These are phyloP conservation scores for Sander lucioperca DNA, from an alignment of 2,113 vertebrate species.

Conservation along the genomic window DNA sequence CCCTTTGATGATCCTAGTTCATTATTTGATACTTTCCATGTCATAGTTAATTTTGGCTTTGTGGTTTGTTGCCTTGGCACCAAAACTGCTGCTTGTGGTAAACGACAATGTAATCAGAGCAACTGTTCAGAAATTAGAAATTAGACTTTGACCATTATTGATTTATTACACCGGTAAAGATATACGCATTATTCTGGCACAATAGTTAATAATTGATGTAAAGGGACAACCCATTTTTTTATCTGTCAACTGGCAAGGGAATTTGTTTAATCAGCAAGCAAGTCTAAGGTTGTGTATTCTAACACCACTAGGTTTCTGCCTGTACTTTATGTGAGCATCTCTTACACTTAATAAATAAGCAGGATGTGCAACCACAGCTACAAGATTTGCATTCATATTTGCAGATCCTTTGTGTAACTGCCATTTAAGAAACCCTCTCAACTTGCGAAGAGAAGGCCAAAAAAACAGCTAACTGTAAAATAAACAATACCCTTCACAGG, in stretches of 20 bases:
- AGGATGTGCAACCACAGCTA: background rate
- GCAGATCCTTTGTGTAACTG: too few species aligned
- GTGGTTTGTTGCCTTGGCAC: background rate
- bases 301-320: background rate
- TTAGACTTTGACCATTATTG: conserved; percentile 40
- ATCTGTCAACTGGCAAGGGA: background rate
- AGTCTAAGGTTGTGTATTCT: background rate
- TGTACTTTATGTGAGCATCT: background rate
- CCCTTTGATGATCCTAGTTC: too few species aligned
- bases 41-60: background rate
- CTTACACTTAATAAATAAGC: background rate
- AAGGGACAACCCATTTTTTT: background rate
- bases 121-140: conserved; percentile 4
- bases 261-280: background rate
- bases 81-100: background rate
- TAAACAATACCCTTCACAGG: conserved; percentile 51
- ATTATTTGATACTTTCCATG: background rate
- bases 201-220: conserved; percentile 54
- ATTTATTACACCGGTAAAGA: conserved; percentile 36
- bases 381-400: too few species aligned
- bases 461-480: background rate
- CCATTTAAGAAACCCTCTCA: background rate
- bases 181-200: conserved; percentile 12
- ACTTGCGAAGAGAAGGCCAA: background rate
- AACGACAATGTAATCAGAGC: conserved; percentile 1